A percentile compares a stretch with the other conserved stretches of the same genome.
Conservation (phyloP, 2,113 vertebrate genomes). For the Ivindomyrus marchei region DNA sequence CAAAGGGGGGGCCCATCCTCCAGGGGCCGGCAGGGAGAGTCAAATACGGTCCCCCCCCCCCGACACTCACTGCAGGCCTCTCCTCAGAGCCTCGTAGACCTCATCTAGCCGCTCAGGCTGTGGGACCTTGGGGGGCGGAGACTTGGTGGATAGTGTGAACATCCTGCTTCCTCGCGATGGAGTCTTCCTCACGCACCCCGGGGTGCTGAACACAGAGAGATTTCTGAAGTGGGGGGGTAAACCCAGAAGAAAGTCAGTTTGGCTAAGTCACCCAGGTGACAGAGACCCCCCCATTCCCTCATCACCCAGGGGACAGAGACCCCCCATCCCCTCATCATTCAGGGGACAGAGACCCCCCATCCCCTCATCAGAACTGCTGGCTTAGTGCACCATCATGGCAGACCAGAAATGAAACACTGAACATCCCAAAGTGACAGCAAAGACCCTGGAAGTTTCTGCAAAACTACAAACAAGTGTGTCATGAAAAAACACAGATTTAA, state of each 20-base stretch:
- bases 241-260: not conserved
- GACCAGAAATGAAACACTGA: not conserved
- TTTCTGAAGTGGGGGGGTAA: constrained; percentile 55
- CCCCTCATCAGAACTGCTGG: not conserved
- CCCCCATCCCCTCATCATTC: not conserved
- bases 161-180: constrained; percentile 84
- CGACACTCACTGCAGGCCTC: constrained; percentile 80
- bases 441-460: not conserved
- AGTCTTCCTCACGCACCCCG: constrained; percentile 74
- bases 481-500: not conserved
- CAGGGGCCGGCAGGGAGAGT: too few relatives aligned
- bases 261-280: not conserved
- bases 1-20: too few relatives aligned
- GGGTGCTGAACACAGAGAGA: constrained; percentile 79
- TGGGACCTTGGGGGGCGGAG: constrained; percentile 81
- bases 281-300: not conserved
- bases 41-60: not conserved
- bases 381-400: not conserved
- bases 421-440: not conserved
- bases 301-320: not conserved
- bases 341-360: not conserved
- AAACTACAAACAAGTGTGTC: not conserved
- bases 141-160: constrained; percentile 83
- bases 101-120: constrained; percentile 87
- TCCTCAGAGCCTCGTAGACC: constrained; percentile 85